phyloP scores from a whole-genome alignment of 2,888 invertebrate genomes.

The Lottia scabra region DNA sequence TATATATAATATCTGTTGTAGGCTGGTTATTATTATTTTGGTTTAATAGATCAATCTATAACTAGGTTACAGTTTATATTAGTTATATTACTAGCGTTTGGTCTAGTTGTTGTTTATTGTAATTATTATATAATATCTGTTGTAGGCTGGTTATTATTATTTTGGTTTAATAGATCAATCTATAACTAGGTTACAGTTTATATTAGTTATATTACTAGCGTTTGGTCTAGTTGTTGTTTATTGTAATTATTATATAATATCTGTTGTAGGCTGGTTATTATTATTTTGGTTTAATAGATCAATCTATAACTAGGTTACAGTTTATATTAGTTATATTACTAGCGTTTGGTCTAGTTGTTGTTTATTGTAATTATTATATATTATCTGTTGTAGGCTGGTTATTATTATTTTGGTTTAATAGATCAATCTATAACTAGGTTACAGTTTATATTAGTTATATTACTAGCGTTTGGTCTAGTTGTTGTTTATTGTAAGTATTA shows the following conservation, averaged over 20 bases:
- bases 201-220: constrained; percentile 49
- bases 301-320: constrained; percentile 46
- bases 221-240: constrained; percentile 53
- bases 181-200: constrained; percentile 46
- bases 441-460: constrained; percentile 48
- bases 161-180: constrained; percentile 52
- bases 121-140: no score
- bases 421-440: constrained; percentile 50
- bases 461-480: constrained; percentile 49
- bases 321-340: constrained; percentile 51
- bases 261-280: constrained; percentile 55
- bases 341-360: constrained; percentile 50
- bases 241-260: constrained; percentile 44
- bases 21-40: constrained; percentile 55
- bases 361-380: constrained; percentile 54
- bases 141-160: constrained; percentile 56
- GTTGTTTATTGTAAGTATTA: constrained; percentile 55
- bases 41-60: constrained; percentile 51
- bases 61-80: constrained; percentile 50
- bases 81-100: constrained; percentile 47
- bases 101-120: constrained; percentile 54
- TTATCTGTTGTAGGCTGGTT: constrained; percentile 48
- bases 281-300: constrained; percentile 51
- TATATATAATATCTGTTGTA: no score
- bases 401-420: constrained; percentile 52